A percentile compares a stretch with the other conserved stretches of the same genome.
These are phyloP conservation scores for Drosophila silvestris DNA, from an alignment of 2,888 invertebrate species.

Conservation along the genomic window DNA sequence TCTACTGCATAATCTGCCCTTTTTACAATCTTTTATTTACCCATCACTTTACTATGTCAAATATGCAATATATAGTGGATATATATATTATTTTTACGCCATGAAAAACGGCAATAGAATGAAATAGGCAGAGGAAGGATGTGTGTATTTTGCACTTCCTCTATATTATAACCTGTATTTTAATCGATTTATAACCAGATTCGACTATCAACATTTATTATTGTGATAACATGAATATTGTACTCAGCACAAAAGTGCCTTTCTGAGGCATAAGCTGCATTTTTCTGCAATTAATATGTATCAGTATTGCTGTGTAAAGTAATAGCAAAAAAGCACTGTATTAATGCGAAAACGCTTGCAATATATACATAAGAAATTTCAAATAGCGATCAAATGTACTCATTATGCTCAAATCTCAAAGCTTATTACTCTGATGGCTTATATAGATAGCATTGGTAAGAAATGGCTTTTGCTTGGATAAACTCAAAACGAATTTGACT, in stretches of 20 bases:
- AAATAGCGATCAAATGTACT: not conserved
- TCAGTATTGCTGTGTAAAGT: not conserved
- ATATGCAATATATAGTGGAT: not conserved
- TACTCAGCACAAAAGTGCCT: not conserved
- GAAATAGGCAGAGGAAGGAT: not conserved
- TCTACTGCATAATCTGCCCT: not conserved
- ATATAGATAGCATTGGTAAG: not conserved
- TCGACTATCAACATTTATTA: not conserved
- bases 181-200: not conserved
- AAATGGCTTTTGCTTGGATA: not conserved
- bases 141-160: not conserved
- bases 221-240: not conserved
- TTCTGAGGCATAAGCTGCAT: not conserved
- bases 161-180: not conserved
- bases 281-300: not conserved
- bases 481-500: not conserved
- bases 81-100: not conserved
- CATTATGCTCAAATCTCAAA: constrained; percentile 3
- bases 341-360: not conserved
- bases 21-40: not conserved
- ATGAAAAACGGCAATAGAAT: not conserved
- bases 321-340: not conserved
- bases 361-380: constrained; percentile 2
- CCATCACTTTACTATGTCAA: not conserved
- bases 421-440: not conserved